phyloP scores from a whole-genome alignment of 1,140 invertebrate species.

The Drosophila saltans region DNA sequence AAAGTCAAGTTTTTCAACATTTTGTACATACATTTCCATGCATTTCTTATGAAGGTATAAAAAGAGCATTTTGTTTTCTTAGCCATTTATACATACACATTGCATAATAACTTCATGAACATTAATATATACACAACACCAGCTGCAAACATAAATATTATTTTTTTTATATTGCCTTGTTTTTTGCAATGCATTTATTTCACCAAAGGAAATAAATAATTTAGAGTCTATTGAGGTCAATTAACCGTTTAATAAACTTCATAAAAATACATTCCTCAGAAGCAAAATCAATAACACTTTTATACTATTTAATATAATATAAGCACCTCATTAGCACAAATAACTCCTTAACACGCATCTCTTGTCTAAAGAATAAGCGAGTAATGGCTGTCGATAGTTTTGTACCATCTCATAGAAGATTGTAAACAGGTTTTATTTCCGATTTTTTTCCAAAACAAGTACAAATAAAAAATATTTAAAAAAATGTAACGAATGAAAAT shows the following conservation, averaged over 20 bases:
- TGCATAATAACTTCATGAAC: not conserved
- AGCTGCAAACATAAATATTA: conserved; percentile 4
- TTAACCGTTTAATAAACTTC: too few relatives aligned
- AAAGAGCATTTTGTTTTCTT: conserved; percentile 23
- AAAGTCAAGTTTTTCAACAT: conserved; percentile 38
- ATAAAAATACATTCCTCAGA: not conserved
- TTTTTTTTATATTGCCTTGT: not conserved
- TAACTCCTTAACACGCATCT: conserved; percentile 25
- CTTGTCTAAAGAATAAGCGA: conserved; percentile 23
- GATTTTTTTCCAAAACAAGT: conserved; percentile 23
- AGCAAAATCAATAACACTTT: conserved; percentile 35
- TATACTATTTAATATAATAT: conserved; percentile 13
- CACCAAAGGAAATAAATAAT: not conserved
- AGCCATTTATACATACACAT: conserved; percentile 38
- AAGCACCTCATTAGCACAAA: conserved; percentile 3
- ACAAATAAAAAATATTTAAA: conserved; percentile 36
- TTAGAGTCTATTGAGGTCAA: conserved; percentile 13
- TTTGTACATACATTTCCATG: conserved; percentile 57
- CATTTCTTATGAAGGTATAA: conserved; percentile 35
- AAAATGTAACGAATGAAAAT: conserved; percentile 47
- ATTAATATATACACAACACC: too few relatives aligned
- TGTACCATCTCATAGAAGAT: conserved; percentile 24
- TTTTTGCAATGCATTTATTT: conserved; percentile 1
- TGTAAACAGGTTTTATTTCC: not conserved
- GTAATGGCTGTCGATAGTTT: conserved; percentile 8